Evolutionary conservation across 2,888 invertebrate genomes (phyloP).

Genomic region (Alcis repandata): DNA sequence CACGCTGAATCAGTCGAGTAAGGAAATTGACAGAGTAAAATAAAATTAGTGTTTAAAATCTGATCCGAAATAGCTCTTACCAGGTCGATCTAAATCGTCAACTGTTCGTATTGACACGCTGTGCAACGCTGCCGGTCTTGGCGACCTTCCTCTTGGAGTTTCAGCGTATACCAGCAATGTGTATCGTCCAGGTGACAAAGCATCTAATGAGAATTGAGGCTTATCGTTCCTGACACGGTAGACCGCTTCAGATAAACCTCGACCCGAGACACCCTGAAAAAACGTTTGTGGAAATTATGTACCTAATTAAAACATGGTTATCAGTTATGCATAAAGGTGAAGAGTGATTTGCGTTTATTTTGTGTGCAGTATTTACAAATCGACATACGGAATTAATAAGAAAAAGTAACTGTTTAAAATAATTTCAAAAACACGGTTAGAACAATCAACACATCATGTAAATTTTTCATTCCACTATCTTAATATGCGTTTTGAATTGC

Average conservation of each 20-base stretch:
- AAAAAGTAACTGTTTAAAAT: no score
- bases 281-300: background rate
- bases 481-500: no score
- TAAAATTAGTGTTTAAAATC: no score
- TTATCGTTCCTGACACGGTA: slow-evolving; percentile 88
- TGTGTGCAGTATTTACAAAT: no score
- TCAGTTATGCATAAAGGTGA: no score
- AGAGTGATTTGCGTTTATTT: no score
- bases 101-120: slow-evolving; percentile 82
- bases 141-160: slow-evolving; percentile 93
- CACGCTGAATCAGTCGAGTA: no score
- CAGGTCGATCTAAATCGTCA: slow-evolving; percentile 75
- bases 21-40: no score
- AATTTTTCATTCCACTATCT: no score
- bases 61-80: slow-evolving; percentile 50
- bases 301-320: background rate
- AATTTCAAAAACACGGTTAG: no score
- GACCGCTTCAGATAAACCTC: slow-evolving; percentile 85
- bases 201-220: slow-evolving; percentile 91
- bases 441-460: no score
- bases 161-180: slow-evolving; percentile 93
- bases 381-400: no score
- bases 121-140: slow-evolving; percentile 90
- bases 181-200: slow-evolving; percentile 92
- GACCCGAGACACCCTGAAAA: slow-evolving; percentile 79